A percentile compares a stretch with the other conserved stretches of the same genome.
phyloP scores from a whole-genome alignment of 2,888 invertebrate species.

The Xylota sylvarum region DNA sequence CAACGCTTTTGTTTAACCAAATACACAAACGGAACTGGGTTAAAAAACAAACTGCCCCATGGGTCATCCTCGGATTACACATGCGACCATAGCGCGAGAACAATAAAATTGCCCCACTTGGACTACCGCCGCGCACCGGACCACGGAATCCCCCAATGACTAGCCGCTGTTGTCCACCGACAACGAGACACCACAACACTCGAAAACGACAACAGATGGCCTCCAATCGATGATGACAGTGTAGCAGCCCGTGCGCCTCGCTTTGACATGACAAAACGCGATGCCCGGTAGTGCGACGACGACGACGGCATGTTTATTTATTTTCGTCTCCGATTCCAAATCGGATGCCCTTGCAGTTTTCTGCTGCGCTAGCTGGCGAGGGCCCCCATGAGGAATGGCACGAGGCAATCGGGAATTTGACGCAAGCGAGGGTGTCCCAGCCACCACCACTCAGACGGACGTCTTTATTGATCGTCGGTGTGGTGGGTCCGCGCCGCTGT shows the following conservation, averaged over 20 bases:
- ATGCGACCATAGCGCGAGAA: slow-evolving; percentile 19
- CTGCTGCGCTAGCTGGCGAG: slow-evolving; percentile 50
- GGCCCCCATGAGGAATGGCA: slow-evolving; percentile 49
- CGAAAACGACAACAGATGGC: slow-evolving; percentile 57
- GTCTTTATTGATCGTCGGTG: slow-evolving; percentile 15
- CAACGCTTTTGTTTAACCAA: slow-evolving; percentile 36
- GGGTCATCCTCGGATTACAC: slow-evolving; percentile 65
- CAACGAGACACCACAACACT: slow-evolving; percentile 37
- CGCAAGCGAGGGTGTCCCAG: slow-evolving; percentile 56
- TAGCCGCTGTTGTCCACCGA: slow-evolving; percentile 1
- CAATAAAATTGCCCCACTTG: slow-evolving; percentile 45
- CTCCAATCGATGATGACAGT: slow-evolving; percentile 56
- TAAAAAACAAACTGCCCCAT: slow-evolving; percentile 44
- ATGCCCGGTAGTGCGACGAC: slow-evolving; percentile 10
- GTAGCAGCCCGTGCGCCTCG: slow-evolving; percentile 12
- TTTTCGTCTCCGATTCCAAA: slow-evolving; percentile 69
- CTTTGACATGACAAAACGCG: slow-evolving; percentile 60
- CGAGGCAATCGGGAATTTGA: slow-evolving; percentile 68
- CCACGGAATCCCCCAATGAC: slow-evolving; percentile 71
- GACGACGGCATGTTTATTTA: slow-evolving; percentile 54
- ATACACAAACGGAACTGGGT: slow-evolving; percentile 58
- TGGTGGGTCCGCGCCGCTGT: slow-evolving; percentile 37
- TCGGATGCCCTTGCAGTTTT: slow-evolving; percentile 69
- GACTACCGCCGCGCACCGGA: slow-evolving; percentile 6
- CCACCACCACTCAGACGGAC: neutral